phyloP scores from a whole-genome alignment of 2,113 vertebrate species.

The Colinus virginianus region DNA sequence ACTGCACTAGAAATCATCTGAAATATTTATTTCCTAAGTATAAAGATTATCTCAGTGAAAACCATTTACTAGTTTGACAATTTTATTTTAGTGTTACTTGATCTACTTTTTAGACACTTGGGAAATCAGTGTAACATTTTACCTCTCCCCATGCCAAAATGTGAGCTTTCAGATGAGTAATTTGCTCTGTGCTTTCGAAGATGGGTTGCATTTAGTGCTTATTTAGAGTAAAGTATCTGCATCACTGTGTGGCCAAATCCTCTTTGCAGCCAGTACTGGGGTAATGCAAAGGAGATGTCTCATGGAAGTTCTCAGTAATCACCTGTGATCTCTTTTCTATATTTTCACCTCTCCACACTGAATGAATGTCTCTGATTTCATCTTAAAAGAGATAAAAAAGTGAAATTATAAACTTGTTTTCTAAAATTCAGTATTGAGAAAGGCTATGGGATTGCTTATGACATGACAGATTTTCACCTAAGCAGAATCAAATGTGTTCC shows the following conservation, averaged over 20 bases:
- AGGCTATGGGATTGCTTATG: not conserved
- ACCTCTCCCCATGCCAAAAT: conserved; percentile 67
- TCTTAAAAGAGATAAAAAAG: conserved; percentile 35
- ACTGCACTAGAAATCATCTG: conserved; percentile 28
- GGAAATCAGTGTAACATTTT: conserved; percentile 78
- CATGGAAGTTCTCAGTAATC: conserved; percentile 28
- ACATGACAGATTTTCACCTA: not conserved
- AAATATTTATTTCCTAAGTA: conserved; percentile 67
- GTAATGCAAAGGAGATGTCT: conserved; percentile 56
- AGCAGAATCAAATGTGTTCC: not conserved
- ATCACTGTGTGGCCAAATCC: conserved; percentile 56
- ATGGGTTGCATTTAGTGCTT: conserved; percentile 48
- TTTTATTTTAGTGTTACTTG: conserved; percentile 78
- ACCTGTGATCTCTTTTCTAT: conserved; percentile 33
- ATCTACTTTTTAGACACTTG: conserved; percentile 77
- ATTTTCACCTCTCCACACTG: conserved; percentile 25
- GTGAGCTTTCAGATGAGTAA: conserved; percentile 75
- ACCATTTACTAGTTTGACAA: conserved; percentile 75
- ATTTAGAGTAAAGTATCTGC: conserved; percentile 66
- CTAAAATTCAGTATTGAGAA: not conserved
- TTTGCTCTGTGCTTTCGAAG: conserved; percentile 70
- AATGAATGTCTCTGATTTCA: conserved; percentile 25
- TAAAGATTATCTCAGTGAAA: conserved; percentile 71
- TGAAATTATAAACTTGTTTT: not conserved
- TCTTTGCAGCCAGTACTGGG: conserved; percentile 56